Evolutionary conservation across 2,113 vertebrate species (phyloP), one percentile per base, ranked within the genome.

Genomic region (Forbesichthys agassizii): DNA sequence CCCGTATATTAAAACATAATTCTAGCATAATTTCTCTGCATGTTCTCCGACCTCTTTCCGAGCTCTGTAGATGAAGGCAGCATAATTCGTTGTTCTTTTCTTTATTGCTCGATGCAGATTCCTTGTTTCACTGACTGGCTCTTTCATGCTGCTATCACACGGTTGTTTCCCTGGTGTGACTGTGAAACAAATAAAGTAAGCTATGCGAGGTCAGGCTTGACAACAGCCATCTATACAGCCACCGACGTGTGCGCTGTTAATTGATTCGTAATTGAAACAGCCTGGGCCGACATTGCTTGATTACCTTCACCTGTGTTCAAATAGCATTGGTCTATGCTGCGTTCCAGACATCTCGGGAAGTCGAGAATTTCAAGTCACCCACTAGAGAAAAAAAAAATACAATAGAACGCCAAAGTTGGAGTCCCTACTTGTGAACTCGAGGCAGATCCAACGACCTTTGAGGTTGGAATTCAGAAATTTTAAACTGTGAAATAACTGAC

Each of bases 31-130:
- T 36, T 14, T 33, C 27, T 59, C 18, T 59, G n/a, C 42, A 57
- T 13, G 3, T 11, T 1, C 14, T 55, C 83, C 51, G 1, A 92
- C 90, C 90, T 88, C 81, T 78, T 86, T 90, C 12, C 74, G 78
- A 59, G 66, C 52, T 77, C 54, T 89, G 77, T 86, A 88, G 55
- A 90, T 66, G 57, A 77, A 27, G 5, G 61, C 9, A 1, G 78
- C 48, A 47, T 84, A 63, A 42, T 4, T 18, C 33, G 1, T 68
- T 33, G 2, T 7, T 63, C 70, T 77, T 51, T 47, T 84, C 74
- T 63, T 83, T 3, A 8, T 52, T 0, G 47, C 47, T 13, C 47
- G 55, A 57, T 46, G 58, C 53, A 8, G n/a, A 61, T 53, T 84
- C 3, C 1, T 16, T 0, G 18, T 47, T 9, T 18, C 47, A 65